Conservation (phyloP, 2,888 invertebrate species). For the Therioaphis trifolii region DNA sequence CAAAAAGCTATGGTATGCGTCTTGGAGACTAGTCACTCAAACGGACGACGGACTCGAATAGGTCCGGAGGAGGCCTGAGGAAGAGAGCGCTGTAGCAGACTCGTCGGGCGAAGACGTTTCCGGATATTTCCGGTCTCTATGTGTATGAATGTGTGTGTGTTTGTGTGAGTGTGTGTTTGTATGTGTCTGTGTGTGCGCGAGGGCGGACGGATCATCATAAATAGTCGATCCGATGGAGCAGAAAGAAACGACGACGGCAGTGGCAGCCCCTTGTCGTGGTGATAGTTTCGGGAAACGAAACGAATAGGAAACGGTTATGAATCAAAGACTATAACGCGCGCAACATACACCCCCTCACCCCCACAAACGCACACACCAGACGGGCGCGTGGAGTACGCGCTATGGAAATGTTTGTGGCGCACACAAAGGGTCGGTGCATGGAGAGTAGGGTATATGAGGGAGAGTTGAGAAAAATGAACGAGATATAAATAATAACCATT, state of each 20-base stretch:
- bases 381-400: not conserved
- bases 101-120: no score
- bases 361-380: not conserved
- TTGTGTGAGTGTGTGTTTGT: no score
- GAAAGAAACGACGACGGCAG: constrained; percentile 22
- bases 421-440: not conserved
- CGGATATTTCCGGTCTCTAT: not conserved
- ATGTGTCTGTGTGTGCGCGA: not conserved
- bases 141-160: not conserved
- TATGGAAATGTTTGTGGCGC: constrained; percentile 11
- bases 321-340: constrained; percentile 40
- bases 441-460: not conserved
- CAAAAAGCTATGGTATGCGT: no score
- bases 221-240: constrained; percentile 31
- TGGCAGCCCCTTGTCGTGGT: not conserved
- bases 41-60: no score
- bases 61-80: no score
- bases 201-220: constrained; percentile 7
- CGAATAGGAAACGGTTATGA: constrained; percentile 55
- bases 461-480: constrained; percentile 8
- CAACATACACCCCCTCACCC: not conserved
- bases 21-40: no score
- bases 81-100: no score
- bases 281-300: not conserved
- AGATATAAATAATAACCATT: constrained; percentile 27